phyloP scores from a whole-genome alignment of 2,888 invertebrate genomes.

The Dolomedes plantarius region DNA sequence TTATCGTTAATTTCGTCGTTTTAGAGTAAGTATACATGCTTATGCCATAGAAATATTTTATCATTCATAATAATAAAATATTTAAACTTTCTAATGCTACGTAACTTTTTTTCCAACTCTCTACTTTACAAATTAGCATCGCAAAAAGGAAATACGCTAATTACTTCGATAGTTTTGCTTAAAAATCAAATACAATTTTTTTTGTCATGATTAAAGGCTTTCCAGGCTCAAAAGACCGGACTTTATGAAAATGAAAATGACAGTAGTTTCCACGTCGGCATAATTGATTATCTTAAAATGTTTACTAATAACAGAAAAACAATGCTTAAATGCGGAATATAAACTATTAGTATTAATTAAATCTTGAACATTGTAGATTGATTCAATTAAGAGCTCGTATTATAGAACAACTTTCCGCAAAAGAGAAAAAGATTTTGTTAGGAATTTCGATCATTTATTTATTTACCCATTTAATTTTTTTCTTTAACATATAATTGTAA shows the following conservation, averaged over 20 bases:
- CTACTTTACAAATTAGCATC: too few species aligned
- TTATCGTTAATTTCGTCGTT: too few species aligned
- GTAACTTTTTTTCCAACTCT: too few species aligned
- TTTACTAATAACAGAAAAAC: slow-evolving; percentile 24
- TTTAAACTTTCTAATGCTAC: too few species aligned
- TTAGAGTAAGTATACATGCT: too few species aligned
- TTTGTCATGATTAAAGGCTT: slow-evolving; percentile 15
- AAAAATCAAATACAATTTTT: neutral
- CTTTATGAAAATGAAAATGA: slow-evolving; percentile 15
- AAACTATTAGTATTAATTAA: slow-evolving; percentile 55
- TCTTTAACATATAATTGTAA: neutral
- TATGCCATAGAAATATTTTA: too few species aligned
- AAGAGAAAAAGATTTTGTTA: neutral
- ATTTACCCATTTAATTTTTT: neutral
- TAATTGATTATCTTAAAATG: slow-evolving; percentile 19
- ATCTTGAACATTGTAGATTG: slow-evolving; percentile 15
- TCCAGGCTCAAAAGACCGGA: neutral
- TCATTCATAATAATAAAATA: too few species aligned
- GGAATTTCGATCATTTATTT: neutral
- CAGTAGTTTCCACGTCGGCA: neutral
- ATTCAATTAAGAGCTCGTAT: neutral
- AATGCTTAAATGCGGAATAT: slow-evolving; percentile 24
- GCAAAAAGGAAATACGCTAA: neutral
- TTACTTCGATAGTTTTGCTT: neutral
- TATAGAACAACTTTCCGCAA: neutral